phyloP scores from a whole-genome alignment of 2,113 vertebrate genomes.

The Aegypius monachus region DNA sequence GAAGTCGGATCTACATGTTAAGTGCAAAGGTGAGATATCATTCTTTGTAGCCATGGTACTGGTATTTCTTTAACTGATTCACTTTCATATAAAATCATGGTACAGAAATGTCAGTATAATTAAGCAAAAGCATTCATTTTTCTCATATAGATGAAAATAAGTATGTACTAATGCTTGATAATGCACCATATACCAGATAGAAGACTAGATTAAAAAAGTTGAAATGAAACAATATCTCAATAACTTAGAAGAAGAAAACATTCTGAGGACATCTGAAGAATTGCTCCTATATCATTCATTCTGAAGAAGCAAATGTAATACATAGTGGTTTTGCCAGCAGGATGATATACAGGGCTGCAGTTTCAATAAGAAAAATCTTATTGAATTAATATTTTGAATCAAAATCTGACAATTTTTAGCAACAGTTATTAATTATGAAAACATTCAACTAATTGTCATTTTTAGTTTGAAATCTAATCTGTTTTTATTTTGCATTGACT shows the following conservation, averaged over 20 bases:
- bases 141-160: not conserved
- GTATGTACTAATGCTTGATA: not conserved
- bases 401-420: not conserved
- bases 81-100: not conserved
- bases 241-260: not conserved
- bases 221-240: not conserved
- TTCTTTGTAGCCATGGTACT: not conserved
- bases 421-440: not conserved
- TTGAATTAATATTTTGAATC: not conserved
- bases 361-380: not conserved
- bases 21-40: conserved; percentile 74
- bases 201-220: not conserved
- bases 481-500: not conserved
- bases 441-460: not conserved
- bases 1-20: conserved; percentile 70
- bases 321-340: not conserved
- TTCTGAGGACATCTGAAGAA: not conserved
- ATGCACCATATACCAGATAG: not conserved
- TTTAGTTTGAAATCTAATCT: not conserved
- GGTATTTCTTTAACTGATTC: not conserved
- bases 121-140: not conserved
- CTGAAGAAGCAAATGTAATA: not conserved
- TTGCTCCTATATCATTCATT: not conserved
- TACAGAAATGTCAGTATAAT: not conserved
- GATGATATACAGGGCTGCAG: not conserved